These are phyloP conservation scores for Eupithecia pulchellata DNA, from an alignment of 2,888 invertebrate species.

Conservation along the genomic window DNA sequence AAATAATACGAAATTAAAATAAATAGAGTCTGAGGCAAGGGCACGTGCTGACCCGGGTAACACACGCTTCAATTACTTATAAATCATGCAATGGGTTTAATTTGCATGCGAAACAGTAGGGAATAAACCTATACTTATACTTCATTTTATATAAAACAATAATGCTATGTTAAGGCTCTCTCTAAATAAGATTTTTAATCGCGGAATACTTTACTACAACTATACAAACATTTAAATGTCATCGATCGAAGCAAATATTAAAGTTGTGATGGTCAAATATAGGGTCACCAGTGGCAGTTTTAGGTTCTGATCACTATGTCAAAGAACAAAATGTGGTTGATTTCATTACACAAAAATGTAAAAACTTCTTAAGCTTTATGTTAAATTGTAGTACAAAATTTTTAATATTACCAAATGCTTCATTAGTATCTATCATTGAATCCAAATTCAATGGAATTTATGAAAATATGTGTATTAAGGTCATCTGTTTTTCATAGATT, in stretches of 20 bases:
- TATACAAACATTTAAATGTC: slow-evolving; percentile 40
- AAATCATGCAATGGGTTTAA: neutral
- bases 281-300: neutral
- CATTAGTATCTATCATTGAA: neutral
- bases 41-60: neutral
- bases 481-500: too few species aligned
- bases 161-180: slow-evolving; percentile 42
- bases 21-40: neutral
- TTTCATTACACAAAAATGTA: neutral
- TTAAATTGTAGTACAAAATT: neutral
- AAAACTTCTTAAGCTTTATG: too few species aligned
- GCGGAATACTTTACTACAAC: slow-evolving; percentile 41
- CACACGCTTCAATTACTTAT: neutral
- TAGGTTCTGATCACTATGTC: neutral
- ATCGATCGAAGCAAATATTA: slow-evolving; percentile 20
- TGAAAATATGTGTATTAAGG: neutral
- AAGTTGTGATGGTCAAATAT: neutral
- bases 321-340: neutral
- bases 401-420: neutral
- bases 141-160: slow-evolving; percentile 25
- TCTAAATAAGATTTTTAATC: slow-evolving; percentile 43
- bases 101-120: neutral
- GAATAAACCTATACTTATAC: slow-evolving; percentile 4
- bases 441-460: neutral
- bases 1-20: neutral